A percentile compares a stretch with the other conserved stretches of the same genome.
phyloP scores from a whole-genome alignment of 1,140 invertebrate species.

The Calosoma granatense region DNA sequence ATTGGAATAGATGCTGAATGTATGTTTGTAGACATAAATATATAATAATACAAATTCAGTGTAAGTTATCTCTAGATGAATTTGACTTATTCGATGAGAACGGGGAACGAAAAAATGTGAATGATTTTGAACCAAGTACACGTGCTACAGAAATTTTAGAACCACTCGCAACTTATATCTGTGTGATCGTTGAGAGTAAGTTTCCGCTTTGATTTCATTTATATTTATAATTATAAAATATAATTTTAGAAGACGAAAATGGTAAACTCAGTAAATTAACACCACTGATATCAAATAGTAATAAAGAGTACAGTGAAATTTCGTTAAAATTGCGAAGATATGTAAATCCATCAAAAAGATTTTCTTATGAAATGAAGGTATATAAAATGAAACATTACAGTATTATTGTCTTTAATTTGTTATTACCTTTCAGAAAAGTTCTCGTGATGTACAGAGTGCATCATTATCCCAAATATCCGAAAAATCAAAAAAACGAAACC shows the following conservation, averaged over 20 bases:
- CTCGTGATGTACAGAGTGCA: not conserved
- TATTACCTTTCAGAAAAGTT: not conserved
- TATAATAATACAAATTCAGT: too few relatives aligned
- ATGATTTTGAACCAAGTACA: conserved; percentile 5
- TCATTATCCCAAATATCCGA: not conserved
- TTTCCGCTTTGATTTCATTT: too few relatives aligned
- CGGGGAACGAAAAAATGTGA: conserved; percentile 12
- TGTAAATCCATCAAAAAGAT: not conserved
- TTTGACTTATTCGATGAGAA: conserved; percentile 20
- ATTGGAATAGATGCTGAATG: conserved; percentile 12
- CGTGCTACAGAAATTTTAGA: not conserved
- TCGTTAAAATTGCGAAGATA: not conserved
- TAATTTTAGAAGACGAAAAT: conserved; percentile 1
- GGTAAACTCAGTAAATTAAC: not conserved
- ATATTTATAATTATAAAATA: too few relatives aligned
- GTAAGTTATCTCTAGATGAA: conserved; percentile 14
- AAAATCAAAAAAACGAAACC: not conserved
- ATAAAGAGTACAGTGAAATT: not conserved
- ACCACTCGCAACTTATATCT: not conserved
- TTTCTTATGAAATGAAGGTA: conserved; percentile 11
- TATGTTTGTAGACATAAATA: not conserved
- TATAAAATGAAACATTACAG: conserved; percentile 8
- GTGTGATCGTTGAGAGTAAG: not conserved
- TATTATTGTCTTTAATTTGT: not conserved
- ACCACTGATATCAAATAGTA: not conserved